Base-by-base conservation (phyloP, 1,140 invertebrate species). In the Cheumatopsyche charites region DNA sequence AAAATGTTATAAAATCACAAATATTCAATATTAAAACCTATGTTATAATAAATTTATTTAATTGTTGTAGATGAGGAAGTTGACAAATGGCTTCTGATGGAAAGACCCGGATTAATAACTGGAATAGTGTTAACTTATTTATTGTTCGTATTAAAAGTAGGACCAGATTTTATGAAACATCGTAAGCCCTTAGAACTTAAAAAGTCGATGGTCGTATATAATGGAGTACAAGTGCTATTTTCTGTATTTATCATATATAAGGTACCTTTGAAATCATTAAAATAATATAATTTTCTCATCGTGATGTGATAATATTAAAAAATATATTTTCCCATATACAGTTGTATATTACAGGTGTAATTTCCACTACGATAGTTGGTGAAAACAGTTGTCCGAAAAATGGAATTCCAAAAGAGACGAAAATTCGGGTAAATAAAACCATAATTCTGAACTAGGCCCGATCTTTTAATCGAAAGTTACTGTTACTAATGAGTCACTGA, bases 131-230 rank as follows among this genome's bases (percentile, higher is more conserved):
- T 83, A 15, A 80, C 85, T 29, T 91, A 91, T 75, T 80, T 90
- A 25, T 81, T 86, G 67, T 84, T 89, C 65, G 84, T 91, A 3
- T 83, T 85, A 63, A 79, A 82, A 15, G 66, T 88, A 19, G 89
- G 91, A 9, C 90, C 90, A 9, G 80, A 77, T 45, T 82, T 77
- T 67, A 92, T 92, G 91, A 82, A 84, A 73, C 82, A 90, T 73
- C 83, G 87, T 67, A 84, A 88, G 72, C 86, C 90, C 0, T 88
- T 87, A 70, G 78, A 86, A 2, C 81, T 92, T 1, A 86, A 86
- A 66, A 82, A 82, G 41, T 74, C 86, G 0, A 80, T 92, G 61
- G 85, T 91, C 29, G 71, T 86, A 23, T 92, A 92, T 79, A 91
- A 91, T 76, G 84, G 87, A 36, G 77, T 82, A 7, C 84, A 89